Evolutionary conservation across 2,113 vertebrate genomes (phyloP).

Genomic region (Crypturellus undulatus): DNA sequence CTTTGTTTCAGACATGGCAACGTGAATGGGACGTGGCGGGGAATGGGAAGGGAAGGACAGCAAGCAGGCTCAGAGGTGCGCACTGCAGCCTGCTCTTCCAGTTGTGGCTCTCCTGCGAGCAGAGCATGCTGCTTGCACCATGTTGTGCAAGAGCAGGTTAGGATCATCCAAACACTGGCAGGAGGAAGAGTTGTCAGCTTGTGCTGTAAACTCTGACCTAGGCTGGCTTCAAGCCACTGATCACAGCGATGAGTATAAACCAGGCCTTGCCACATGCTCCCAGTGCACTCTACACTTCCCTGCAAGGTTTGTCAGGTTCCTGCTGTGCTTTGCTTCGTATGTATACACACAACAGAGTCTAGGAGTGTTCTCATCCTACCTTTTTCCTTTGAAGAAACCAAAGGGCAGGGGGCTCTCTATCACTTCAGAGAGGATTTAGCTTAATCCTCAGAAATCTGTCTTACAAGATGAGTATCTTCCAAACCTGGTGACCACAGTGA

Average conservation of each 20-base stretch:
- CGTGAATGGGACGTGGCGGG: not conserved
- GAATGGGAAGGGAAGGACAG: not conserved
- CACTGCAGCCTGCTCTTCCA: not conserved
- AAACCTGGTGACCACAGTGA: not conserved
- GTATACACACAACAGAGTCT: not conserved
- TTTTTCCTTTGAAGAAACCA: not conserved
- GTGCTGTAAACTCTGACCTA: not conserved
- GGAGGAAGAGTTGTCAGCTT: not conserved
- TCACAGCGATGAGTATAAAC: not conserved
- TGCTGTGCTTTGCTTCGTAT: not conserved
- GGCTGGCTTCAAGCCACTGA: not conserved
- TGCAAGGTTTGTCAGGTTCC: not conserved
- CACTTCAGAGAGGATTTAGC: not conserved
- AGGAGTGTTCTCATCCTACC: fast-evolving
- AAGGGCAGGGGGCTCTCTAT: not conserved
- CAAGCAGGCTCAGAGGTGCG: not conserved
- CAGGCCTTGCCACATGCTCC: not conserved
- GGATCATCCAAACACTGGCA: not conserved
- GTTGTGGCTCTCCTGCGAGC: not conserved
- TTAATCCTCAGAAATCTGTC: not conserved
- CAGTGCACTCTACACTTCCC: not conserved
- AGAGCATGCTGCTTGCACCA: not conserved
- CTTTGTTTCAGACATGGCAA: not conserved
- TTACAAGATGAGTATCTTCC: not conserved
- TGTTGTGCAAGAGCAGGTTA: not conserved